Evolutionary conservation across 2,888 invertebrate species (phyloP).

Genomic region (Leistus spinibarbis): DNA sequence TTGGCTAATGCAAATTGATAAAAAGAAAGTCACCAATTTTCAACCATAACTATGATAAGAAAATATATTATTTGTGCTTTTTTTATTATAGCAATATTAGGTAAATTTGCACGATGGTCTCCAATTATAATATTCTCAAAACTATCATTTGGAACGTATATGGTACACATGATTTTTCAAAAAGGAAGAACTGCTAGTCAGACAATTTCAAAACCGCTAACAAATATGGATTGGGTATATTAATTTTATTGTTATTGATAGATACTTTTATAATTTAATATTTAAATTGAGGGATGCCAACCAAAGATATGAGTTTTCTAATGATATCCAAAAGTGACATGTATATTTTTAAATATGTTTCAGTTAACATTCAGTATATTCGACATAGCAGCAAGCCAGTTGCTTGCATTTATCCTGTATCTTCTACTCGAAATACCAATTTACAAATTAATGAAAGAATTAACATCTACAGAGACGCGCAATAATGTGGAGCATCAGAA

Average conservation of each 20-base stretch:
- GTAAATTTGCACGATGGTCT: conserved; percentile 60
- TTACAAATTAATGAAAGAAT: conserved; percentile 57
- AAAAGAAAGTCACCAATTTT: no score
- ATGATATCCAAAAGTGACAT: neutral
- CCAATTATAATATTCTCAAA: conserved; percentile 65
- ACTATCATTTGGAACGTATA: conserved; percentile 64
- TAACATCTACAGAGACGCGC: conserved; percentile 41
- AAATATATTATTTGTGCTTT: neutral
- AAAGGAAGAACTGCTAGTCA: conserved; percentile 59
- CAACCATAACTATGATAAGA: conserved; percentile 27
- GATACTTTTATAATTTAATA: no score
- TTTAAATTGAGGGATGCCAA: no score
- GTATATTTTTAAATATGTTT: neutral
- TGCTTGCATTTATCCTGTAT: conserved; percentile 59
- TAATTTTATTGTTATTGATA: neutral
- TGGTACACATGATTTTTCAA: conserved; percentile 63
- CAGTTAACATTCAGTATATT: conserved; percentile 51
- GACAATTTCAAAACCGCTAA: conserved; percentile 57
- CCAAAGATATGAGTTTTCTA: neutral
- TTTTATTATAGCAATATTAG: conserved; percentile 13
- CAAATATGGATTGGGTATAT: conserved; percentile 53
- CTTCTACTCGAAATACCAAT: conserved; percentile 63
- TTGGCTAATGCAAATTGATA: no score
- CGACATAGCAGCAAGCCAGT: conserved; percentile 58
- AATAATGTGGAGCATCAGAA: neutral